Conservation (phyloP, 2,113 vertebrate species). For the Mastomys natalensis region DNA sequence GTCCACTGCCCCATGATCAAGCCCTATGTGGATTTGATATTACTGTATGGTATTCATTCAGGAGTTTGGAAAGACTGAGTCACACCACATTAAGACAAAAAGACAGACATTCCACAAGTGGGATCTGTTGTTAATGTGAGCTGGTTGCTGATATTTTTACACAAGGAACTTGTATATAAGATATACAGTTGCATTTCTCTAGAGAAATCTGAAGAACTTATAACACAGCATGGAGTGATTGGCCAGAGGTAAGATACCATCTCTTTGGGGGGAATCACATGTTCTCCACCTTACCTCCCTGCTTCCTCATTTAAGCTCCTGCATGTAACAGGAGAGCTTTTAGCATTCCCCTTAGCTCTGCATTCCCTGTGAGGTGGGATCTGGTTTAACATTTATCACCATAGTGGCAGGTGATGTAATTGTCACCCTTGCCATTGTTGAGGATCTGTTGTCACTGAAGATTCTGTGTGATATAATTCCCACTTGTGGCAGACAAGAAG, state of each 20-base stretch:
- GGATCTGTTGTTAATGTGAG: slow-evolving; percentile 23
- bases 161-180: not conserved
- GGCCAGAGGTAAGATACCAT: not conserved
- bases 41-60: not conserved
- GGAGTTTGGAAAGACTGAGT: not conserved
- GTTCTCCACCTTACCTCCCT: not conserved
- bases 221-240: not conserved
- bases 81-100: slow-evolving; percentile 32
- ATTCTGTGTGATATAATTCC: not conserved
- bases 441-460: not conserved
- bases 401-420: not conserved
- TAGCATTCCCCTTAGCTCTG: not conserved
- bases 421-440: not conserved
- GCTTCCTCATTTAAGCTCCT: not conserved
- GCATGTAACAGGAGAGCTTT: not conserved
- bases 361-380: not conserved
- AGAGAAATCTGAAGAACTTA: slow-evolving; percentile 8
- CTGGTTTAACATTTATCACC: not conserved
- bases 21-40: not conserved
- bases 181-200: not conserved
- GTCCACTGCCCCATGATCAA: not conserved
- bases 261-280: not conserved
- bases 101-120: not conserved
- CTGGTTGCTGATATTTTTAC: slow-evolving; percentile 35
- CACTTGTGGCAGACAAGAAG: not conserved